Conservation (phyloP, 2,797 vertebrate genomes). For the Hypotaenidia philippensis region DNA sequence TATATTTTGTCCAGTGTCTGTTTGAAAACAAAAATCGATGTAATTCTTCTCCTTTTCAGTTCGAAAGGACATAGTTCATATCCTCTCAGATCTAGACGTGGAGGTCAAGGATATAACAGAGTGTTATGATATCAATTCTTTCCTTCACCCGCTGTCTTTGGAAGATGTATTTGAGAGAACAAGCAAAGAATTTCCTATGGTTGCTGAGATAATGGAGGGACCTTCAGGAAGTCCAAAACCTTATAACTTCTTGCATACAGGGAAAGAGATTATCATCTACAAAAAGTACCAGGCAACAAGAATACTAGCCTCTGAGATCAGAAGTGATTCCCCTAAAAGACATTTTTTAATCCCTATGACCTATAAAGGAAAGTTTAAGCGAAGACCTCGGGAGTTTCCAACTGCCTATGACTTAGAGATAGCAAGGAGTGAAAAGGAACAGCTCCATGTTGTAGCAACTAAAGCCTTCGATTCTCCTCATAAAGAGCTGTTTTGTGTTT, state of each 20-base stretch:
- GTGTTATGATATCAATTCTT: constrained; percentile 76
- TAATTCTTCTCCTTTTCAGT: constrained; percentile 75
- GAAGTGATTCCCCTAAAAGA: constrained; percentile 79
- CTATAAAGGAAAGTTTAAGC: constrained; percentile 88
- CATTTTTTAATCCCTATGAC: constrained; percentile 87
- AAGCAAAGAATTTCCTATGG: constrained; percentile 82
- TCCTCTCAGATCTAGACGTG: constrained; percentile 87
- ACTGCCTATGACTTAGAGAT: constrained; percentile 87
- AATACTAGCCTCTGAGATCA: constrained; percentile 86
- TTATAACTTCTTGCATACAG: constrained; percentile 66
- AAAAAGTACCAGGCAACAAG: constrained; percentile 79
- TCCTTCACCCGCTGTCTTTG: constrained; percentile 83
- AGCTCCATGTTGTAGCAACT: constrained; percentile 86
- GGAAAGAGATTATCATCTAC: constrained; percentile 83
- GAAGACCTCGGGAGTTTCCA: constrained; percentile 85
- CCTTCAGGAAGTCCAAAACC: constrained; percentile 64
- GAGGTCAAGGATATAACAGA: constrained; percentile 89
- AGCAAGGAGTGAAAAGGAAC: constrained; percentile 81
- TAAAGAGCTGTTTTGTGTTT: constrained; percentile 80
- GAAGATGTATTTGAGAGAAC: constrained; percentile 83
- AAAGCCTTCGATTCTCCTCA: constrained; percentile 79
- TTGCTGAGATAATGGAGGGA: constrained; percentile 83
- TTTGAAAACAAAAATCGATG: neutral
- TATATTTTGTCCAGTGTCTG: neutral
- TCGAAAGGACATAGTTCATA: constrained; percentile 81